Base-by-base conservation (phyloP, 37 sponge, comb jelly and placozoan genomes). In the Aplysina aerophoba region DNA sequence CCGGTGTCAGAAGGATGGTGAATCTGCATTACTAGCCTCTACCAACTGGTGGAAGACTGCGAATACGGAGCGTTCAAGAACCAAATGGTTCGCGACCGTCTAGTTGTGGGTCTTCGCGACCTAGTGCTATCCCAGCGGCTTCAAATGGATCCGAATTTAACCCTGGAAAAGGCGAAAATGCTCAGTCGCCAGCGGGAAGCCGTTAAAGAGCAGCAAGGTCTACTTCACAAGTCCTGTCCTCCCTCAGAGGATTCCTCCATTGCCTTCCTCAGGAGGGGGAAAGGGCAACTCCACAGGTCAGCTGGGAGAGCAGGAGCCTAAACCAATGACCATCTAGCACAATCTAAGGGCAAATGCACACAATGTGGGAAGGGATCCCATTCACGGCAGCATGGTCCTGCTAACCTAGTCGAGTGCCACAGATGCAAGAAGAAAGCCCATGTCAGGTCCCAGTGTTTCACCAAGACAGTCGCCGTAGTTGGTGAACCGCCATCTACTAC, bases 341-440 rank as follows among this genome's bases (percentile, higher is more conserved):
- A 62, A 14, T 27, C 63, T 14, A 22, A 62, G 59, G 17, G 17
- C 59, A 57, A 57, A 25, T 85, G 85, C 36, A 24, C 37, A 5
- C 59, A 56, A 15, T 85, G 85, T 85, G 85, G 78, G 16, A 20
- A 4, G 0, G 31, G 59, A 12, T 21, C 85, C 25, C 85, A 71
- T 35, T 22, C 60, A 19, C 59, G 57, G 27, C 58, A 85, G 28
- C 57, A 75, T 3, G 73, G 85, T 31, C 85, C 85, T 33, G 78
- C 85, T 25, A 39, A 53, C 0, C 72, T 68, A 27, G 69, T 31
- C 20, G 41, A 25, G 28, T 84, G 84, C 54, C 37, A 22, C 25
- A 75, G 19, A 2, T 75, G 85, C 59, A 60, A 53, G 16, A 73
- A 56, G 75, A 85, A 34, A 40, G 85, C 77, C 62, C 85, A 85